phyloP scores from a whole-genome alignment of 1,140 invertebrate species.

The Drosophila sulfurigaster region DNA sequence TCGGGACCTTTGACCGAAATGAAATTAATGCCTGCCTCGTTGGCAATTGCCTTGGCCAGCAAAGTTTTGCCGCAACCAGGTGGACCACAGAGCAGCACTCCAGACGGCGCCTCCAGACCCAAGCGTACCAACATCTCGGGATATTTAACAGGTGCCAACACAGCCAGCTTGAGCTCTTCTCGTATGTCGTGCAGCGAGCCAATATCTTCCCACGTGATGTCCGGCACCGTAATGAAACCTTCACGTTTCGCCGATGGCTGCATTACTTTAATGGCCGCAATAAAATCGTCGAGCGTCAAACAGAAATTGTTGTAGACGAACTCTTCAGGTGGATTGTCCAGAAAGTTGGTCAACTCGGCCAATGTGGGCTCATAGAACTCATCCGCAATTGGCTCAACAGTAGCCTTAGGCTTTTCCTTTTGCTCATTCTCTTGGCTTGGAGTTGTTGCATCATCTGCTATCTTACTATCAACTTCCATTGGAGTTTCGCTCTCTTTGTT shows the following conservation, averaged over 20 bases:
- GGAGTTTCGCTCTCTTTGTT: conserved; percentile 22
- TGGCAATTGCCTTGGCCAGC: conserved; percentile 96
- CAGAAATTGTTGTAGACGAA: conserved; percentile 85
- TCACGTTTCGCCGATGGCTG: conserved; percentile 98
- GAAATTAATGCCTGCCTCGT: conserved; percentile 98
- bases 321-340: conserved; percentile 84
- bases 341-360: conserved; percentile 86
- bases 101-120: conserved; percentile 92
- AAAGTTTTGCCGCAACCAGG: conserved; percentile 97
- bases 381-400: conserved; percentile 8
- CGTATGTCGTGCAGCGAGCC: conserved; percentile 95
- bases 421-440: neutral
- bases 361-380: conserved; percentile 73
- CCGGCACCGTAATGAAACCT: conserved; percentile 98
- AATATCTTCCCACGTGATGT: conserved; percentile 98
- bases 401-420: neutral
- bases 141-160: conserved; percentile 96
- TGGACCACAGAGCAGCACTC: conserved; percentile 96
- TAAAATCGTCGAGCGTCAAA: conserved; percentile 91
- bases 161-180: conserved; percentile 95
- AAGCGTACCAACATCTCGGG: conserved; percentile 91
- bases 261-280: conserved; percentile 91
- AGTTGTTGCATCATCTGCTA: conserved; percentile 8
- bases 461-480: conserved; percentile 59
- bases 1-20: conserved; percentile 99